A percentile compares a stretch with the other conserved stretches of the same genome.
Conservation (phyloP, 2,888 invertebrate species). For the Drepanosiphum platanoidis region DNA sequence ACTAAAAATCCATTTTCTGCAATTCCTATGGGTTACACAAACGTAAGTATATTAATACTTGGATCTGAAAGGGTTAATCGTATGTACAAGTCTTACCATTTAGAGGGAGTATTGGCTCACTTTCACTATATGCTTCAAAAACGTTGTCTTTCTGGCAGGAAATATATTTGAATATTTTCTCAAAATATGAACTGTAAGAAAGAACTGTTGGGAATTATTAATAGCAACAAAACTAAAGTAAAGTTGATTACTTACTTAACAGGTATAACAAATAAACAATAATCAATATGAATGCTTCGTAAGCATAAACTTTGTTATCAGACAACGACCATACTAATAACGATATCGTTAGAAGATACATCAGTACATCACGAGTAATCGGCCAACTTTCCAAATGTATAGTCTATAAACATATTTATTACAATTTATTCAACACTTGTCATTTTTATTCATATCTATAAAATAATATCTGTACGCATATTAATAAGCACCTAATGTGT, state of each 20-base stretch:
- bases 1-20: conserved; percentile 51
- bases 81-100: too few species aligned
- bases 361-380: conserved; percentile 66
- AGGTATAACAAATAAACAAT: conserved; percentile 67
- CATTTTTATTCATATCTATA: background rate
- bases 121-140: conserved; percentile 3
- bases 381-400: conserved; percentile 63
- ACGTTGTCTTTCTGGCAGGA: background rate
- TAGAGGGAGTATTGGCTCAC: conserved; percentile 38
- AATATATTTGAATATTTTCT: conserved; percentile 46
- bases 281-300: conserved; percentile 67
- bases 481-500: background rate
- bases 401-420: conserved; percentile 41
- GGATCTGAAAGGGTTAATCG: too few species aligned
- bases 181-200: conserved; percentile 47
- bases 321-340: conserved; percentile 67
- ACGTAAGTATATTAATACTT: background rate
- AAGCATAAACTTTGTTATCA: conserved; percentile 68
- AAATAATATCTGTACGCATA: background rate
- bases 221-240: conserved; percentile 35
- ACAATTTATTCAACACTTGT: too few species aligned
- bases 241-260: conserved; percentile 64
- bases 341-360: conserved; percentile 67
- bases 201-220: conserved; percentile 59
- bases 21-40: background rate